Percentiles rank a stretch among this genome's conserved stretches.
phyloP scores from a whole-genome alignment of 2,113 vertebrate genomes.

The Zosterops japonicus region DNA sequence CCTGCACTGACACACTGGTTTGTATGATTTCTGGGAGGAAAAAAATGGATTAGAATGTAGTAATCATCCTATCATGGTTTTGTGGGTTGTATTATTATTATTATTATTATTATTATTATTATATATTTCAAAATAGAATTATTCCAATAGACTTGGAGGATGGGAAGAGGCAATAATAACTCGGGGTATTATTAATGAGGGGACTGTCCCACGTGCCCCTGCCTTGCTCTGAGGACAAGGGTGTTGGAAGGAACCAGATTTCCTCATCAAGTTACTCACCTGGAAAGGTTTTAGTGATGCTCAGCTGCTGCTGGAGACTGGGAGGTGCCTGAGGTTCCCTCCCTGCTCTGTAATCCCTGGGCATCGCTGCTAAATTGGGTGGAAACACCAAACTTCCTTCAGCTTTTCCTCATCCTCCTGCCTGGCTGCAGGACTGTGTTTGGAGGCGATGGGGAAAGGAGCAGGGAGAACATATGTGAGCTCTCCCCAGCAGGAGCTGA shows the following conservation, averaged over 20 bases:
- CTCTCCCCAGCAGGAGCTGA: background rate
- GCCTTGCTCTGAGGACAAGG: background rate
- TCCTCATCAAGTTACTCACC: background rate
- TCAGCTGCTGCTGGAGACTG: background rate
- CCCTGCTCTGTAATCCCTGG: background rate
- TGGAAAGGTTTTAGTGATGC: background rate
- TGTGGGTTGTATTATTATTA: background rate
- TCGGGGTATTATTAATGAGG: rapidly evolving
- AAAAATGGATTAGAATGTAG: background rate
- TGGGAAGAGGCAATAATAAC: background rate
- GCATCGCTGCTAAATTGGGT: background rate
- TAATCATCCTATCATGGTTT: background rate
- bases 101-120: no score
- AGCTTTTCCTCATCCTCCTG: background rate
- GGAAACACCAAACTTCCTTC: background rate
- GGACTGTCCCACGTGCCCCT: background rate
- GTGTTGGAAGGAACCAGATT: background rate
- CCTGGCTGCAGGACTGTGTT: background rate
- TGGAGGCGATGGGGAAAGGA: background rate
- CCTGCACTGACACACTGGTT: rapidly evolving
- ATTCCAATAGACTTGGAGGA: no score
- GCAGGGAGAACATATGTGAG: background rate
- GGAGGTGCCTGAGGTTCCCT: background rate
- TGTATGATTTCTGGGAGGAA: background rate
- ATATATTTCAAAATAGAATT: background rate